Evolutionary conservation across 2,888 invertebrate genomes (phyloP), one percentile per base, ranked within the genome.

Genomic region (Pogonocherus hispidulus): DNA sequence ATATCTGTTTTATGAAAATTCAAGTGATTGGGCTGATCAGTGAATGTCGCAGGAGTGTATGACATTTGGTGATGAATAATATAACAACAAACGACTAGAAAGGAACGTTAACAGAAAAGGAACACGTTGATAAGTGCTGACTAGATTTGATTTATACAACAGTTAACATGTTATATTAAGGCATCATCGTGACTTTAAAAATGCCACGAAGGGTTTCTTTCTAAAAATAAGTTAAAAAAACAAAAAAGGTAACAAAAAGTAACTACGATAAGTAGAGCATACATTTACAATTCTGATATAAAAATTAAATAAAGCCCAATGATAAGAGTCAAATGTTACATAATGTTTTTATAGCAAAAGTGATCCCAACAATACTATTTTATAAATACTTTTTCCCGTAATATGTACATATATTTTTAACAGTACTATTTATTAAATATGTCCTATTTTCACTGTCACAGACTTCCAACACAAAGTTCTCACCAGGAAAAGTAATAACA

Each of bases 161-260:
- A 76, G 75, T 78, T 75, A 78, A 75, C 76, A 79, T 77, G 74
- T 76, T 67, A 75, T 74, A 78, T 74, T 81, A 84, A 85, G 84
- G 85, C 84, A 84, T 82, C 82, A 68, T 80, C 82, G 84, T 83
- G 83, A 82, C 81, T 77, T 75, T 78, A 80, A 80, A 80, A 74
- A 52, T 81, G 81, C 80, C 83, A 83, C 83, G 81, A 82, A 80
- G 80, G 76, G 74, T 63, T 66, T 68, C 44, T 67, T 69, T 69
- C 64, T 65, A 69, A 47, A 69, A 65, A 66, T 56, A 66, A 66
- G 62, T 44, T 32, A 47, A 47, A 71, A 72, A 47, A 59, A 69
- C 71, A 67, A 71, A 73, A 70, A 69, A 71, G 44, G 64, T 67
- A 72, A 72, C 62, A 69, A 71, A 73, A 55, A 66, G 63, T 55